These are phyloP conservation scores for Neodiprion pinetum DNA, from an alignment of 1,140 invertebrate species.

Conservation along the genomic window DNA sequence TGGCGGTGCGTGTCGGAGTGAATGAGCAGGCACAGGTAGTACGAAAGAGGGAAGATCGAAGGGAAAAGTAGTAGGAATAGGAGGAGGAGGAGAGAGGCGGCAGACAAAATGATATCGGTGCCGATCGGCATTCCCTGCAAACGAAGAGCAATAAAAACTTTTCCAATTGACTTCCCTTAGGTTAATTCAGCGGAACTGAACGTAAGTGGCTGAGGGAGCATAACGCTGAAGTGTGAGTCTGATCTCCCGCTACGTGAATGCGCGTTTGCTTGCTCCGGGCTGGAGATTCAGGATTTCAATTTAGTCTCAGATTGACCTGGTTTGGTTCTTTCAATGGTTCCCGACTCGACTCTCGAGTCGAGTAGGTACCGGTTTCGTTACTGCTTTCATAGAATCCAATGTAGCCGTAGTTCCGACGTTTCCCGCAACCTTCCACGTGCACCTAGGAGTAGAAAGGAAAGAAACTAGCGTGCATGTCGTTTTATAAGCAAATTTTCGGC, in stretches of 20 bases:
- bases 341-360: too few relatives aligned
- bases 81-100: neutral
- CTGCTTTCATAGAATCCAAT: neutral
- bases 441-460: neutral
- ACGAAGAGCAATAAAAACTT: slow-evolving; percentile 49
- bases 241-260: slow-evolving; percentile 11
- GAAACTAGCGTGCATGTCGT: neutral
- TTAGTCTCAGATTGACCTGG: slow-evolving; percentile 25
- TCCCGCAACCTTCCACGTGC: neutral
- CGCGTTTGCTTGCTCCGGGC: slow-evolving; percentile 22
- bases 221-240: neutral
- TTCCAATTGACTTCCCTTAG: slow-evolving; percentile 47
- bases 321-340: slow-evolving; percentile 23
- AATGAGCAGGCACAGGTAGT: too few relatives aligned
- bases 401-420: neutral
- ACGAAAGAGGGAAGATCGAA: neutral
- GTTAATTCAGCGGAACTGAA: slow-evolving; percentile 44
- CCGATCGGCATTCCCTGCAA: slow-evolving; percentile 39
- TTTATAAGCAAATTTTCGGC: too few relatives aligned
- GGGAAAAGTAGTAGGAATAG: neutral
- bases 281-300: slow-evolving; percentile 30
- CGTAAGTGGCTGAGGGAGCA: slow-evolving; percentile 37
- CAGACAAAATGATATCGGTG: slow-evolving; percentile 29
- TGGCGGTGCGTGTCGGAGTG: too few relatives aligned
- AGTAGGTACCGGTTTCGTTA: neutral